phyloP scores from a whole-genome alignment of 2,797 vertebrate species.

The Protonibea diacanthus region DNA sequence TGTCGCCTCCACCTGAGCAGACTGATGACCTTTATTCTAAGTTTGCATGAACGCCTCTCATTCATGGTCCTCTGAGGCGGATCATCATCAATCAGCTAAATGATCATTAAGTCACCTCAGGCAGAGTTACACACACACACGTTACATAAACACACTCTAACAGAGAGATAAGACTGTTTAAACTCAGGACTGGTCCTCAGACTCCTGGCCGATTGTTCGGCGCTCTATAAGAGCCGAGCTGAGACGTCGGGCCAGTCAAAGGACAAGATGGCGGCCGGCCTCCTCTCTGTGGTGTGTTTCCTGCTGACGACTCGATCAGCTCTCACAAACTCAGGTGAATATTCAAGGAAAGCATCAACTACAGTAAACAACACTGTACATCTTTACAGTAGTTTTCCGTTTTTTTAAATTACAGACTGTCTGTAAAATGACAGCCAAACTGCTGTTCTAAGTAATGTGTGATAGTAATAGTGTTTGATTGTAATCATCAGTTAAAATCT shows the following conservation, averaged over 20 bases:
- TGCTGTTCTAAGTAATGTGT: too few relatives aligned
- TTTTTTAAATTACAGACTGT: too few relatives aligned
- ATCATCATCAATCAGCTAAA: slow-evolving; percentile 53
- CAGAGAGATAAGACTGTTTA: slow-evolving; percentile 6
- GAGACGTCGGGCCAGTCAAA: not conserved
- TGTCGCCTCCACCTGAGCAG: slow-evolving; percentile 27
- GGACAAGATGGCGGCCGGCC: slow-evolving; percentile 60
- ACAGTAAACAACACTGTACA: too few relatives aligned
- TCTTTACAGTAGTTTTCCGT: too few relatives aligned
- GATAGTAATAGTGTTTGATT: too few relatives aligned
- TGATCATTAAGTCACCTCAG: slow-evolving; percentile 22
- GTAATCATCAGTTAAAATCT: too few relatives aligned
- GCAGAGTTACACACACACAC: too few relatives aligned
- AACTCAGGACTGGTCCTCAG: slow-evolving; percentile 8
- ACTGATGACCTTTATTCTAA: slow-evolving; percentile 23
- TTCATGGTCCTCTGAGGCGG: slow-evolving; percentile 10
- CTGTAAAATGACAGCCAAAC: too few relatives aligned
- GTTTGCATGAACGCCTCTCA: slow-evolving; percentile 9
- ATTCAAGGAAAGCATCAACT: not conserved
- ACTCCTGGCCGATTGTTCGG: slow-evolving; percentile 27
- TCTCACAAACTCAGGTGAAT: slow-evolving; percentile 59
- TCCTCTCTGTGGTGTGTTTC: slow-evolving; percentile 59
- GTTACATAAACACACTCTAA: slow-evolving; percentile 31
- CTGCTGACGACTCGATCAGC: slow-evolving; percentile 49
- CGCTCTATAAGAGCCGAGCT: slow-evolving; percentile 59